phyloP scores from a whole-genome alignment of 2,113 vertebrate genomes.

The Furnarius figulus region DNA sequence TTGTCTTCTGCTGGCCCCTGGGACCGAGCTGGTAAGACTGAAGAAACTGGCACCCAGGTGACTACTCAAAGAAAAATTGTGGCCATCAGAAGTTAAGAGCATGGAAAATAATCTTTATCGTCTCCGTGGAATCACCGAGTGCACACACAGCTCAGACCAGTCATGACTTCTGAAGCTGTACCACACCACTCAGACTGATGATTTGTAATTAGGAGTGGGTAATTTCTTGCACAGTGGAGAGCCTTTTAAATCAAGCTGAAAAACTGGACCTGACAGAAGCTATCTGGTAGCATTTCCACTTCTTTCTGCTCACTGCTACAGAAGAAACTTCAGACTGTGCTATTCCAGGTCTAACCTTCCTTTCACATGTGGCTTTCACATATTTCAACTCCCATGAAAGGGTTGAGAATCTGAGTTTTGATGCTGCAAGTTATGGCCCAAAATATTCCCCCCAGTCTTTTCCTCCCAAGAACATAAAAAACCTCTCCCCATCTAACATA shows the following conservation, averaged over 20 bases:
- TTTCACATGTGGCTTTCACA: background rate
- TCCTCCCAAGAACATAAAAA: background rate
- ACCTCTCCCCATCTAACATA: accelerated
- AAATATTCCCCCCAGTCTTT: background rate
- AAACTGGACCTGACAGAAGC: background rate
- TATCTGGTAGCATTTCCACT: background rate
- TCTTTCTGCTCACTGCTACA: background rate
- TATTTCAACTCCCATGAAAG: background rate
- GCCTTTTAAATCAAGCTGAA: background rate
- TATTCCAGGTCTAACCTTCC: background rate
- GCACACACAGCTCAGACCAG: background rate
- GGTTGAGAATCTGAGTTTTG: background rate
- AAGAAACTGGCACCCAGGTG: background rate
- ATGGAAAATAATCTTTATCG: background rate
- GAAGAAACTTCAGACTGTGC: background rate
- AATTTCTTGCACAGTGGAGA: background rate
- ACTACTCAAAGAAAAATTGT: background rate
- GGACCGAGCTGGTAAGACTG: background rate
- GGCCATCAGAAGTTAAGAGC: background rate
- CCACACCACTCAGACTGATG: background rate
- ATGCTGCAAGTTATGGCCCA: background rate
- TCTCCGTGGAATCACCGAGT: background rate
- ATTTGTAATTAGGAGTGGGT: background rate
- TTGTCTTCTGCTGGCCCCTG: background rate
- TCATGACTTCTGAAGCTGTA: background rate